These are phyloP conservation scores for Willowsia nigromaculata DNA, from an alignment of 2,888 invertebrate genomes.

Conservation along the genomic window DNA sequence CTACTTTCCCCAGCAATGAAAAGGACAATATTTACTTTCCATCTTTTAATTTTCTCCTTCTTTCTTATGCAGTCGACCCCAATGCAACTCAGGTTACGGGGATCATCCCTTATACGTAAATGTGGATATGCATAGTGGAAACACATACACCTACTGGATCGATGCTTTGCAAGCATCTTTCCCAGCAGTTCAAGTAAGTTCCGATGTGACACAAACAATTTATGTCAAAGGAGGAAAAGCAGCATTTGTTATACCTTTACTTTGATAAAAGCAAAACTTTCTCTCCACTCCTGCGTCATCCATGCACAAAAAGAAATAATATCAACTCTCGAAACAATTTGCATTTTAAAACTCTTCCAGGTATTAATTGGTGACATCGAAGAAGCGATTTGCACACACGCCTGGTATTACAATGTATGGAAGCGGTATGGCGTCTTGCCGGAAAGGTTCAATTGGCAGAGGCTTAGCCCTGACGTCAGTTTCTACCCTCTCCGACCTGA, in stretches of 20 bases:
- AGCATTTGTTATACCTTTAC: neutral
- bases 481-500: conserved; percentile 86
- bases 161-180: conserved; percentile 84
- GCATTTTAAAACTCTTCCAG: conserved; percentile 75
- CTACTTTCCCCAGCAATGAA: neutral
- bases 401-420: conserved; percentile 85
- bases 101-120: conserved; percentile 84
- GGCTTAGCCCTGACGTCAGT: conserved; percentile 82
- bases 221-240: neutral
- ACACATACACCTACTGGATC: conserved; percentile 84
- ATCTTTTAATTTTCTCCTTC: neutral
- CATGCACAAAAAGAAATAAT: no score
- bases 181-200: conserved; percentile 80
- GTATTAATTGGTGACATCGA: conserved; percentile 84
- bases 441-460: conserved; percentile 82
- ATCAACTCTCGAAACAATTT: neutral
- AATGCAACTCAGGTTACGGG: conserved; percentile 83
- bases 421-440: conserved; percentile 83
- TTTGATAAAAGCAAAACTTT: neutral
- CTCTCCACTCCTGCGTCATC: no score
- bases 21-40: neutral
- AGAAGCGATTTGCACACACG: conserved; percentile 85
- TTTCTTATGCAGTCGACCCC: conserved; percentile 80
- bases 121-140: conserved; percentile 84
- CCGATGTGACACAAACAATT: no score